These are phyloP conservation scores for Macaca mulatta DNA, from an alignment of 2,113 vertebrate species.

Conservation along the genomic window DNA sequence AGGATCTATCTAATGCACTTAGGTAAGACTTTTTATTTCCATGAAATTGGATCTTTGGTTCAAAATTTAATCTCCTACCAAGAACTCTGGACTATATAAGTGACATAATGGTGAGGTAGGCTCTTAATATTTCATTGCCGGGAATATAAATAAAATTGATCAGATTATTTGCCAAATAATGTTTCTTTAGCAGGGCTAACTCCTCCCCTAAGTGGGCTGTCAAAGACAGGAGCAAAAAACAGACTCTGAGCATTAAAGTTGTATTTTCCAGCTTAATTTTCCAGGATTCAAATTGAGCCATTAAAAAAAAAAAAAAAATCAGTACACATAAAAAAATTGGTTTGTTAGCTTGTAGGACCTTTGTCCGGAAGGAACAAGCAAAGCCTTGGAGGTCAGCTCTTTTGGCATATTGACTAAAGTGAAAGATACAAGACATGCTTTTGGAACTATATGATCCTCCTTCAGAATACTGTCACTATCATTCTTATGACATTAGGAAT, in stretches of 20 bases:
- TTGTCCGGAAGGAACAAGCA: constrained; percentile 31
- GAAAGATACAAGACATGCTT: not conserved
- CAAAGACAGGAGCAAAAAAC: constrained; percentile 13
- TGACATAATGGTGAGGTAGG: constrained; percentile 69
- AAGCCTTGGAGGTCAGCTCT: not conserved
- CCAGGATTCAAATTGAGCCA: constrained; percentile 38
- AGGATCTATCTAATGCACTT: constrained; percentile 71
- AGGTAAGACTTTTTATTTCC: constrained; percentile 72
- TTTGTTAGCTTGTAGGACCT: constrained; percentile 49
- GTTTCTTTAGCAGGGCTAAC: constrained; percentile 42
- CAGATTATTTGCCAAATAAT: constrained; percentile 75
- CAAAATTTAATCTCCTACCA: constrained; percentile 74
- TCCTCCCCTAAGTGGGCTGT: constrained; percentile 56
- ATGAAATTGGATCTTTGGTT: constrained; percentile 76
- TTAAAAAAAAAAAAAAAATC: not conserved
- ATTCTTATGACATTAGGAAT: not conserved
- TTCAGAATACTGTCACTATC: not conserved
- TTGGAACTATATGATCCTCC: not conserved
- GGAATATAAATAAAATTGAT: constrained; percentile 78
- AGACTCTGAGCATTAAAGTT: not conserved
- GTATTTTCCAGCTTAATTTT: constrained; percentile 48
- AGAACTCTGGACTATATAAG: constrained; percentile 39
- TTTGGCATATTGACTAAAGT: constrained; percentile 18
- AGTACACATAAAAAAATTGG: constrained; percentile 15
- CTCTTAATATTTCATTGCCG: constrained; percentile 79